These are phyloP conservation scores for Lissonota sp. DNA, from an alignment of 2,888 invertebrate genomes.

Conservation along the genomic window DNA sequence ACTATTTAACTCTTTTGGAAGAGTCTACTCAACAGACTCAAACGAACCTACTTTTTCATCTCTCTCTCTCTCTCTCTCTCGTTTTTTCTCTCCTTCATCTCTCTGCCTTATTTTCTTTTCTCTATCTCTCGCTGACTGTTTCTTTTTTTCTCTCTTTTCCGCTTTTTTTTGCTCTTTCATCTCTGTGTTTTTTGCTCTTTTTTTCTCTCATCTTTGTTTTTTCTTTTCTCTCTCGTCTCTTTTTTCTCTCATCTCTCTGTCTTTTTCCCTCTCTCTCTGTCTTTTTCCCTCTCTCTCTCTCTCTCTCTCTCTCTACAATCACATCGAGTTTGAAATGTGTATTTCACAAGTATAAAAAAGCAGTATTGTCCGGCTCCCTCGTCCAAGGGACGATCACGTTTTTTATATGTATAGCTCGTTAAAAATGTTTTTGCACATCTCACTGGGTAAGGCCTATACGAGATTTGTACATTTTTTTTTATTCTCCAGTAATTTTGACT, in stretches of 20 bases:
- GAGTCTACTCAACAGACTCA: no score
- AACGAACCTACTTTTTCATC: no score
- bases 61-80: slow-evolving; percentile 3
- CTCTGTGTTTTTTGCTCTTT: no score
- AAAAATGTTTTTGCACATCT: slow-evolving; percentile 26
- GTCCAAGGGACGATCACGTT: slow-evolving; percentile 51
- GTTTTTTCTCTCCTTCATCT: background rate
- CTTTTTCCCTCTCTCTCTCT: no score
- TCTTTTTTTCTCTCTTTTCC: no score
- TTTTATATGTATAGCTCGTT: slow-evolving; percentile 38
- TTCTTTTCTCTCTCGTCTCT: no score
- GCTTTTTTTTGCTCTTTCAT: no score
- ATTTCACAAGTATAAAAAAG: slow-evolving; percentile 55
- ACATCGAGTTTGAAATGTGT: slow-evolving; percentile 39
- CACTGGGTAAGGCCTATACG: slow-evolving; percentile 57
- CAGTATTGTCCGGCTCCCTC: slow-evolving; percentile 62
- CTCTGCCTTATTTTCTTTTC: no score
- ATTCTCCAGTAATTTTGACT: background rate
- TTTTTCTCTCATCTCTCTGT: slow-evolving; percentile 25
- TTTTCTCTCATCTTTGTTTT: no score
- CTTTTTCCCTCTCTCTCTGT: no score
- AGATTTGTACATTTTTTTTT: slow-evolving; percentile 61
- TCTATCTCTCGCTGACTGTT: no score
- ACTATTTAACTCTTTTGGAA: no score
- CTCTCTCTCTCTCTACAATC: slow-evolving; percentile 35